Conservation (phyloP, 2,888 invertebrate species). For the Leucoma salicis region DNA sequence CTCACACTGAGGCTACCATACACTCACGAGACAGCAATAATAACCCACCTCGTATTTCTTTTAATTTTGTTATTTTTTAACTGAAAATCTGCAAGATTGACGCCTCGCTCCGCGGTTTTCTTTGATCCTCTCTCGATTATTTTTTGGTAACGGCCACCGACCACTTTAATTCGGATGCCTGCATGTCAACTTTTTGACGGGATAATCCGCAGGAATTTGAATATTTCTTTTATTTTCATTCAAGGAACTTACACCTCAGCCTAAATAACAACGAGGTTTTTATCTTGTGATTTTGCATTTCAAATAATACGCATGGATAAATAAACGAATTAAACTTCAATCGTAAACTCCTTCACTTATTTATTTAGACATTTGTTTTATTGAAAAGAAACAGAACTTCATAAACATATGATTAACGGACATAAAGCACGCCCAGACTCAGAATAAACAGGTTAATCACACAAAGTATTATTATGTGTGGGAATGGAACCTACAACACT, state of each 20-base stretch:
- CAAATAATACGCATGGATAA: no score
- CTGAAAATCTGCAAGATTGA: conserved; percentile 69
- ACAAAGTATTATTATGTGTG: no score
- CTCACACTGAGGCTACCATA: conserved; percentile 69
- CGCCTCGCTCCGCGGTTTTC: conserved; percentile 54
- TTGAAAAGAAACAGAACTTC: no score
- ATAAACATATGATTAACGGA: no score
- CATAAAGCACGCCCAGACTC: no score
- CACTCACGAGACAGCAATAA: conserved; percentile 60
- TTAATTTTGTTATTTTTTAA: conserved; percentile 43
- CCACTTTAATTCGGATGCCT: conserved; percentile 51
- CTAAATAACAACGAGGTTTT: no score
- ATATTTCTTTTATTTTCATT: conserved; percentile 21
- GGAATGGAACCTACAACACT: no score
- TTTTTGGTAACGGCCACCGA: conserved; percentile 43
- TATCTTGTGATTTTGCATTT: no score
- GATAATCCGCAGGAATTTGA: conserved; percentile 49
- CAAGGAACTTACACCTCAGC: conserved; percentile 18
- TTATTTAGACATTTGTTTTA: no score
- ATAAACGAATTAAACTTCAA: no score
- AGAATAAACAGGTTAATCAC: no score
- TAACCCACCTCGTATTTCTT: conserved; percentile 57
- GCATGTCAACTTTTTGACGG: conserved; percentile 65
- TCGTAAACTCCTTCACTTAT: no score
- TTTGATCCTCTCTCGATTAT: conserved; percentile 44